Percentiles rank a stretch among this genome's conserved stretches.
These are phyloP conservation scores for Steatornis caripensis DNA, from an alignment of 2,113 vertebrate genomes.

Conservation along the genomic window DNA sequence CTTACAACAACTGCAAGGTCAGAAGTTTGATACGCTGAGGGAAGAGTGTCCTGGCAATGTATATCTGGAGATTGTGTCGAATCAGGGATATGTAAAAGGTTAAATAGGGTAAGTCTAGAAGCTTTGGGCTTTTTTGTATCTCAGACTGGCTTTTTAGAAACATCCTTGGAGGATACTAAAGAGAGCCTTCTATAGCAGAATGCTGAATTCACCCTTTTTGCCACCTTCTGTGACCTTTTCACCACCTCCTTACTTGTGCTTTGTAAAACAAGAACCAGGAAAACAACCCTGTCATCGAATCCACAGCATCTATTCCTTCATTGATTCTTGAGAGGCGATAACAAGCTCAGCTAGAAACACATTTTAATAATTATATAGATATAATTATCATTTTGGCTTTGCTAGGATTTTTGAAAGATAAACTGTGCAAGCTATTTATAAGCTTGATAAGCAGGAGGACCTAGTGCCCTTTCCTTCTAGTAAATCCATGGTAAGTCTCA, in stretches of 20 bases:
- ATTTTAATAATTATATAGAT: conserved; percentile 42
- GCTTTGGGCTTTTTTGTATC: neutral
- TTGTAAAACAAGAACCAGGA: conserved; percentile 18
- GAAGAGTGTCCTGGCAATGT: conserved; percentile 1
- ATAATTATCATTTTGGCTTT: conserved; percentile 40
- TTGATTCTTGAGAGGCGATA: neutral
- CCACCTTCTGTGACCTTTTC: conserved; percentile 18
- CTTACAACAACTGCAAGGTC: conserved; percentile 63
- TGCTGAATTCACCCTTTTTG: conserved; percentile 22
- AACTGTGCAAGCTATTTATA: conserved; percentile 46
- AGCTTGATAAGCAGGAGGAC: conserved; percentile 11
- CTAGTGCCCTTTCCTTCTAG: neutral
- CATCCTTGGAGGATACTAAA: conserved; percentile 14
- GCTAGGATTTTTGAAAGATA: conserved; percentile 32
- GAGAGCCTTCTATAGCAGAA: neutral
- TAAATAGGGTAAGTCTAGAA: neutral
- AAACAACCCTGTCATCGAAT: conserved; percentile 13
- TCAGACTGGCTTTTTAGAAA: neutral
- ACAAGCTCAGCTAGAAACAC: conserved; percentile 22
- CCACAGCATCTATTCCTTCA: neutral
- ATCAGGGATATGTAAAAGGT: conserved; percentile 50
- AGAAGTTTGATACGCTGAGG: conserved; percentile 28
- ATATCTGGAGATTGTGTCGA: conserved; percentile 49
- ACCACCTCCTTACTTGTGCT: neutral
- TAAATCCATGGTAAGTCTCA: neutral